Conservation (phyloP, 2,797 vertebrate genomes). For the Chaunax sp. region DNA sequence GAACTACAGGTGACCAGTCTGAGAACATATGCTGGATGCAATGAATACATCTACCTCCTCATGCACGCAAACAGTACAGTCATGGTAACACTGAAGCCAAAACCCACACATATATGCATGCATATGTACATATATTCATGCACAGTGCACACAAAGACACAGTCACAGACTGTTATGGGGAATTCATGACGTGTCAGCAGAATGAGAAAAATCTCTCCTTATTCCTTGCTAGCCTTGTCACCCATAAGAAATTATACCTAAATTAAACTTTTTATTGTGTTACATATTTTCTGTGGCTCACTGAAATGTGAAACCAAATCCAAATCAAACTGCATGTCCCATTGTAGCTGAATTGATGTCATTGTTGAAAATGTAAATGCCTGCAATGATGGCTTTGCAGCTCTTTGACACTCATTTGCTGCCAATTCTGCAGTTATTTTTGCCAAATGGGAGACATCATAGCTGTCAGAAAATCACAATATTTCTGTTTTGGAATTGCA, state of each 20-base stretch:
- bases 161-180: background rate
- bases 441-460: constrained; percentile 5
- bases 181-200: background rate
- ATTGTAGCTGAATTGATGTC: constrained; percentile 24
- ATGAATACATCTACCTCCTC: constrained; percentile 24
- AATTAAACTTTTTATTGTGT: constrained; percentile 15
- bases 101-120: constrained; percentile 8
- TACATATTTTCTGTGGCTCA: constrained; percentile 15
- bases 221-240: background rate
- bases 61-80: constrained; percentile 17
- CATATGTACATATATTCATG: background rate
- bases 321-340: background rate
- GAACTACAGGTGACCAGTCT: constrained; percentile 42
- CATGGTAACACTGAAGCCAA: constrained; percentile 1
- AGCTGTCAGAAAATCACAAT: constrained; percentile 18
- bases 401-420: constrained; percentile 9
- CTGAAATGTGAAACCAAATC: constrained; percentile 10
- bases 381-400: constrained; percentile 7
- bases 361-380: constrained; percentile 20
- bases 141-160: constrained; percentile 1
- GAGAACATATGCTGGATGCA: constrained; percentile 43
- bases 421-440: constrained; percentile 16
- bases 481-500: constrained; percentile 10
- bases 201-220: background rate
- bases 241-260: background rate